Evolutionary conservation across 2,888 invertebrate species (phyloP).

Genomic region (Mimumesa dahlbomi): DNA sequence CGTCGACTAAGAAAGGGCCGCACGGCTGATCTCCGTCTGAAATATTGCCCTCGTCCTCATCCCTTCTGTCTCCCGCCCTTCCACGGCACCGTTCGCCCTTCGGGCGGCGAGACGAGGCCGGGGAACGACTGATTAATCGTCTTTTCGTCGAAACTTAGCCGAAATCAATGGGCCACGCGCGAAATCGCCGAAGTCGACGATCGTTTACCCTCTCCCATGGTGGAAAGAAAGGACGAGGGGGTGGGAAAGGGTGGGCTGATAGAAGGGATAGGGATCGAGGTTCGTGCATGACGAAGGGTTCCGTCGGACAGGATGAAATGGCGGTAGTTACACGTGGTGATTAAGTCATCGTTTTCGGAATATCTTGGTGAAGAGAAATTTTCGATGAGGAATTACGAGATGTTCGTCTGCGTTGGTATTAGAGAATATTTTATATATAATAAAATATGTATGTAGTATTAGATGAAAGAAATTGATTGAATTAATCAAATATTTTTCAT

Average conservation of each 20-base stretch:
- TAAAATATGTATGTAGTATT: too few species aligned
- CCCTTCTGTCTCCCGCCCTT: neutral
- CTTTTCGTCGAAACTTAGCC: conserved; percentile 49
- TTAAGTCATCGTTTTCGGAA: too few species aligned
- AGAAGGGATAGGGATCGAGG: neutral
- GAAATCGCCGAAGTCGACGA: conserved; percentile 34
- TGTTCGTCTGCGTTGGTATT: too few species aligned
- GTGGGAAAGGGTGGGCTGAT: neutral
- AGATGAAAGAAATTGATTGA: too few species aligned
- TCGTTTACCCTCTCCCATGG: conserved; percentile 26
- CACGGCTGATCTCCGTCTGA: conserved; percentile 56
- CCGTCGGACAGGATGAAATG: too few species aligned
- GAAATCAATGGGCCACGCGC: conserved; percentile 60
- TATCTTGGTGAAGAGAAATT: too few species aligned
- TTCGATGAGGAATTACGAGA: too few species aligned
- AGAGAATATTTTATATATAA: too few species aligned
- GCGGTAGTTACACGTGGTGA: too few species aligned
- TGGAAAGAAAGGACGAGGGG: neutral
- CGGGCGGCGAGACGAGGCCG: neutral
- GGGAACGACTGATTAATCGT: conserved; percentile 58
- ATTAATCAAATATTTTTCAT: too few species aligned
- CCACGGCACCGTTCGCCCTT: neutral
- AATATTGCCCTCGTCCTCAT: conserved; percentile 43
- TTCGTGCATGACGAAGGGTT: too few species aligned
- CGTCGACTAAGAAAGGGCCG: conserved; percentile 59